Evolutionary conservation across 2,113 vertebrate species (phyloP).

Genomic region (Crotalus viridis): DNA sequence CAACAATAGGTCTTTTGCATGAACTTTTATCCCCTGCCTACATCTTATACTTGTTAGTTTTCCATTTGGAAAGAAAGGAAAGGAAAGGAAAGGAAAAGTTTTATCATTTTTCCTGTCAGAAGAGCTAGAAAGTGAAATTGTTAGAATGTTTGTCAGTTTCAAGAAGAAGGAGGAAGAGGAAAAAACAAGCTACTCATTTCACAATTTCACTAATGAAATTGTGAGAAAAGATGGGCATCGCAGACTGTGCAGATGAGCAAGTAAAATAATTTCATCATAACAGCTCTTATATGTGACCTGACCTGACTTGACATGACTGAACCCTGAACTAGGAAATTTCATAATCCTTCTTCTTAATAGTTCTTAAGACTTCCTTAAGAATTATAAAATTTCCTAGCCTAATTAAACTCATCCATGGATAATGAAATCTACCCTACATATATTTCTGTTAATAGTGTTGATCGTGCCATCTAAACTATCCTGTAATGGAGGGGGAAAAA

Average conservation of each 20-base stretch:
- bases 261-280: neutral
- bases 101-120: neutral
- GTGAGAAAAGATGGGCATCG: neutral
- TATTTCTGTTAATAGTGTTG: neutral
- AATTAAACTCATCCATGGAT: neutral
- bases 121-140: neutral
- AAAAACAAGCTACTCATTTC: neutral
- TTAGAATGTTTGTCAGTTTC: neutral
- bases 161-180: neutral
- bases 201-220: neutral
- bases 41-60: neutral
- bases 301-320: neutral
- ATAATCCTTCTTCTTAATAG: too few relatives aligned
- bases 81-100: neutral
- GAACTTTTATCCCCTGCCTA: neutral
- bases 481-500: neutral
- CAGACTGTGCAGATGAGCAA: neutral
- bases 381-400: neutral
- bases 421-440: neutral
- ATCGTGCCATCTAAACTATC: too few relatives aligned
- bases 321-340: neutral
- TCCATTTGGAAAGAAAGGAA: neutral
- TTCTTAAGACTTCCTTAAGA: too few relatives aligned
- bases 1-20: neutral
- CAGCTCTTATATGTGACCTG: neutral